These are phyloP conservation scores for Dicyrtomina minuta DNA, from an alignment of 2,888 invertebrate genomes.

Conservation along the genomic window DNA sequence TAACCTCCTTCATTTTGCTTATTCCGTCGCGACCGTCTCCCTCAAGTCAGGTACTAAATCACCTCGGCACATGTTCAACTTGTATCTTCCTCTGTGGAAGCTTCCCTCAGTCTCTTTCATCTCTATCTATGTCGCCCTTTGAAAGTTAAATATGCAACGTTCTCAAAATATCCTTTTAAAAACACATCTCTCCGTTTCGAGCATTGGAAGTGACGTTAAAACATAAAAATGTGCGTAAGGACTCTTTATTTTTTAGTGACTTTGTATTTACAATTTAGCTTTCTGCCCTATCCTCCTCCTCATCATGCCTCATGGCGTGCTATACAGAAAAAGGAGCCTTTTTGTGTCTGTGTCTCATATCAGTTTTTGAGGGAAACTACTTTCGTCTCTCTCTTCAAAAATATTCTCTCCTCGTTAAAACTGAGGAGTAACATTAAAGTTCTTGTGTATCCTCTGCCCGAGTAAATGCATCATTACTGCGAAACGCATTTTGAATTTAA, in stretches of 20 bases:
- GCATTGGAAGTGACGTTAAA: not conserved
- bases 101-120: not conserved
- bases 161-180: slow-evolving; percentile 27
- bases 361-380: not conserved
- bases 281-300: no score
- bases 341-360: slow-evolving; percentile 1
- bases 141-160: slow-evolving; percentile 12
- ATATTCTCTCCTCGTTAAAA: slow-evolving; percentile 14
- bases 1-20: not conserved
- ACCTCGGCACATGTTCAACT: slow-evolving; percentile 28
- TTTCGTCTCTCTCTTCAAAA: not conserved
- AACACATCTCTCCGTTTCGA: slow-evolving; percentile 10
- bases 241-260: slow-evolving; percentile 13
- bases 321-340: not conserved
- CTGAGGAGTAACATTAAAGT: slow-evolving; percentile 1
- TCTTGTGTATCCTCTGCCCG: not conserved
- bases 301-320: slow-evolving; percentile 15
- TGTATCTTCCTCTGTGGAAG: slow-evolving; percentile 9
- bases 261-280: slow-evolving; percentile 21
- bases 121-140: not conserved
- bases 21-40: not conserved
- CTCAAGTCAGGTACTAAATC: slow-evolving; percentile 28
- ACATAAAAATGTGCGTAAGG: not conserved
- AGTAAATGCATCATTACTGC: slow-evolving; percentile 11
- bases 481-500: slow-evolving; percentile 23